Evolutionary conservation across 2,888 invertebrate genomes (phyloP).

Genomic region (Eupithecia centaureata): DNA sequence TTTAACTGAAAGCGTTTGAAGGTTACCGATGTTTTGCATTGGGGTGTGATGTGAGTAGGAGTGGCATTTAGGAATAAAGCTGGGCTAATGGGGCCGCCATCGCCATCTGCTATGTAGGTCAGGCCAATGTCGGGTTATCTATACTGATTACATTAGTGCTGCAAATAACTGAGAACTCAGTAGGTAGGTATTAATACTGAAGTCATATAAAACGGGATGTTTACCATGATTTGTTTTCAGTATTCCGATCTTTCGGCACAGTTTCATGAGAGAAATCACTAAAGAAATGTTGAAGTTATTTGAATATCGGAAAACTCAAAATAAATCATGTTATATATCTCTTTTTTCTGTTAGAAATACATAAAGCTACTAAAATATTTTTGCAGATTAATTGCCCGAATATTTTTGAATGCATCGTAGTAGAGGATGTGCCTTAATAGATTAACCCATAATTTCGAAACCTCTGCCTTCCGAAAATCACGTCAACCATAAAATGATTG

Average conservation of each 20-base stretch:
- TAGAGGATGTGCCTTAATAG: too few species aligned
- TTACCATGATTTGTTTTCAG: too few species aligned
- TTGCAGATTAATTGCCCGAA: background rate
- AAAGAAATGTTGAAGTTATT: too few species aligned
- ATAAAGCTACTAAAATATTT: too few species aligned
- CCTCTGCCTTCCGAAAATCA: constrained; percentile 28
- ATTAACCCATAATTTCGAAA: constrained; percentile 19
- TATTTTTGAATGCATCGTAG: background rate
- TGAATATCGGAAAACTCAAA: too few species aligned
- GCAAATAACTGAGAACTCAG: constrained; percentile 12
- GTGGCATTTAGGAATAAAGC: constrained; percentile 55
- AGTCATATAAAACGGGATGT: too few species aligned
- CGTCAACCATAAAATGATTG: constrained; percentile 28
- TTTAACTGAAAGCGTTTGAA: constrained; percentile 35
- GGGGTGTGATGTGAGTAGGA: constrained; percentile 57
- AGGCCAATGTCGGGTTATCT: constrained; percentile 72
- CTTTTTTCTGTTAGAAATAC: too few species aligned
- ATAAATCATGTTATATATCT: too few species aligned
- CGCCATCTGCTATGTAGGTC: constrained; percentile 62
- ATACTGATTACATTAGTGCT: constrained; percentile 40
- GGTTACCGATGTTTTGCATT: constrained; percentile 41
- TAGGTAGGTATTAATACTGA: too few species aligned
- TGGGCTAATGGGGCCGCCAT: constrained; percentile 62
- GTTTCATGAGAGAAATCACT: too few species aligned
- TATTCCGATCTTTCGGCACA: too few species aligned